These are phyloP conservation scores for Drosophila nannoptera DNA, from an alignment of 1,140 invertebrate genomes.

Conservation along the genomic window DNA sequence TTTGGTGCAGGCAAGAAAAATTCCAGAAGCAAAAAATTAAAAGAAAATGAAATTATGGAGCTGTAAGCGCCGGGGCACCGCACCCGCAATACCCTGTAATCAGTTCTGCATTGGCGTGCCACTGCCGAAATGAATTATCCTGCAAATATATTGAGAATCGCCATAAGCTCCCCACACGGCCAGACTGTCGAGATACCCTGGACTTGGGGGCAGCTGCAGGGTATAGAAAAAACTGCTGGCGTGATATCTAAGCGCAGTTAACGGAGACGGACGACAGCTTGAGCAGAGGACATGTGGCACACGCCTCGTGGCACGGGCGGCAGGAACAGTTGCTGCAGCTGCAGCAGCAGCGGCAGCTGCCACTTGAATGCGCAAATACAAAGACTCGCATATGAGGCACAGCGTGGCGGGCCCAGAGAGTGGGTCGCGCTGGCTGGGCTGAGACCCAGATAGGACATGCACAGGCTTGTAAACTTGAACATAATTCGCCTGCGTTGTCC, in stretches of 20 bases:
- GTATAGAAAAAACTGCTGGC: no score
- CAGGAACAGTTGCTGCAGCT: neutral
- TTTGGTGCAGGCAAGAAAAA: neutral
- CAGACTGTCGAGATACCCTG: no score
- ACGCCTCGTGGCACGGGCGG: neutral
- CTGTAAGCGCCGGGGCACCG: neutral
- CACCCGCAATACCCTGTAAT: no score
- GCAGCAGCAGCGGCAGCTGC: conserved; percentile 16
- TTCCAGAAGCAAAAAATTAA: conserved; percentile 9
- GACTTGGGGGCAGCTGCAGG: no score
- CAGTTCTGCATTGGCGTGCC: no score
- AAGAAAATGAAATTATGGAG: neutral
- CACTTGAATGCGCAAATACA: conserved; percentile 75
- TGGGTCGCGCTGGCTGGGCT: neutral
- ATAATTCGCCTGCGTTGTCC: conserved; percentile 50
- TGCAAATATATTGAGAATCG: no score
- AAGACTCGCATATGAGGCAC: conserved; percentile 66
- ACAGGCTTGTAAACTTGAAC: conserved; percentile 24
- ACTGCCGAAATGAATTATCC: no score
- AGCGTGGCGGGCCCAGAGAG: conserved; percentile 15
- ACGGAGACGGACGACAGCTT: neutral
- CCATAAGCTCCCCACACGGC: no score
- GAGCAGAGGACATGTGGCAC: conserved; percentile 3
- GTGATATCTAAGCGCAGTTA: conserved; percentile 16
- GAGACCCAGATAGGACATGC: conserved; percentile 11